phyloP scores from a whole-genome alignment of 2,888 invertebrate genomes.

The Hydrotaea cyrtoneurina region DNA sequence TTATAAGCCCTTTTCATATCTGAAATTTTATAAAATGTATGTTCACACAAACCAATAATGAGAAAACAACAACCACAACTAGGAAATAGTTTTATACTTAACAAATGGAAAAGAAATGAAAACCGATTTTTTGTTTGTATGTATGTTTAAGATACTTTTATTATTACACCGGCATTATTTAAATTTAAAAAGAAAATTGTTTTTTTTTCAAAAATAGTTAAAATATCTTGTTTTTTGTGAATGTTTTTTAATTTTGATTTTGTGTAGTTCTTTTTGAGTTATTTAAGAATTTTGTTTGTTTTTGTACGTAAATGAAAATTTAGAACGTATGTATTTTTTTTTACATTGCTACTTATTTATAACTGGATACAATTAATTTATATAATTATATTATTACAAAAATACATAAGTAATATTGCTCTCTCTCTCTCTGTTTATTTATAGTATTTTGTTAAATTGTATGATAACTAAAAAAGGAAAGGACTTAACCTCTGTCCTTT shows the following conservation, averaged over 20 bases:
- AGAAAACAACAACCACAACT: conserved; percentile 51
- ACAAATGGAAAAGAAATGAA: not conserved
- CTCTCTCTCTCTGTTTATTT: too few relatives aligned
- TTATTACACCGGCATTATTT: conserved; percentile 10
- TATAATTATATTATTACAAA: not conserved
- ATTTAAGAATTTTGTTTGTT: conserved; percentile 38
- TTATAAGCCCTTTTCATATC: not conserved
- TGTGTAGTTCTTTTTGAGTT: conserved; percentile 17
- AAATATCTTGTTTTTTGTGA: conserved; percentile 47
- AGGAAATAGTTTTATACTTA: conserved; percentile 64
- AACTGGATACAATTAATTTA: not conserved
- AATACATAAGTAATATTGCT: conserved; percentile 17
- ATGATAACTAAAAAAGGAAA: conserved; percentile 28
- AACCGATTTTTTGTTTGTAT: too few relatives aligned
- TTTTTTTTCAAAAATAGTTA: conserved; percentile 54
- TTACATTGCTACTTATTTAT: conserved; percentile 65
- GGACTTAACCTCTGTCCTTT: not conserved
- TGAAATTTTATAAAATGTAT: not conserved
- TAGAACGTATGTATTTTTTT: not conserved
- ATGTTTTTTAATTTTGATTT: conserved; percentile 38
- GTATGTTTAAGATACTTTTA: conserved; percentile 48
- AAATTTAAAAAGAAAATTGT: conserved; percentile 26
- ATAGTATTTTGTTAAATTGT: conserved; percentile 64
- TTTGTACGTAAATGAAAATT: conserved; percentile 39
- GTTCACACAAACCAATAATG: conserved; percentile 24